A percentile compares a stretch with the other conserved stretches of the same genome.
These are phyloP conservation scores for Tetragnatha versicolor DNA, from an alignment of 1,140 invertebrate species.

Conservation along the genomic window DNA sequence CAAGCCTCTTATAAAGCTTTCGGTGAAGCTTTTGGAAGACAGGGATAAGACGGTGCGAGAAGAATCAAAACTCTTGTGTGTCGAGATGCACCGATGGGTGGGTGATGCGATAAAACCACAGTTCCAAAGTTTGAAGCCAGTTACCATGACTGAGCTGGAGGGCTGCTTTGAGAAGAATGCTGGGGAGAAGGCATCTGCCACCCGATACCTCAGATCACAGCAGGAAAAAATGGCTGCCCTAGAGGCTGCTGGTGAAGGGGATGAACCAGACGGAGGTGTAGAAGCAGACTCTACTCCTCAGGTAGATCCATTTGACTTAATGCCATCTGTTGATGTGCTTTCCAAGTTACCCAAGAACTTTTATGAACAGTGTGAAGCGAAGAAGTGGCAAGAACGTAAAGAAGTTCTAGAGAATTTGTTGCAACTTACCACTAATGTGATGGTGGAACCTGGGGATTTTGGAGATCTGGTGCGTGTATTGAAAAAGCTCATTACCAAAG, in stretches of 20 bases:
- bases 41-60: slow-evolving; percentile 91
- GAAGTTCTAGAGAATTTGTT: slow-evolving; percentile 86
- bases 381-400: slow-evolving; percentile 97
- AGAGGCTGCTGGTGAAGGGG: slow-evolving; percentile 67
- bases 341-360: slow-evolving; percentile 94
- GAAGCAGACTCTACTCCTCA: slow-evolving; percentile 9
- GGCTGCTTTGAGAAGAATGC: slow-evolving; percentile 83
- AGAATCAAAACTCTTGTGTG: slow-evolving; percentile 84
- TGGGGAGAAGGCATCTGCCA: slow-evolving; percentile 74
- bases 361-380: slow-evolving; percentile 87
- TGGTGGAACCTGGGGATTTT: slow-evolving; percentile 90
- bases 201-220: slow-evolving; percentile 86
- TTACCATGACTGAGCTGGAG: slow-evolving; percentile 81
- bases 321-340: slow-evolving; percentile 91
- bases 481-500: slow-evolving; percentile 89
- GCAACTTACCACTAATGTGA: slow-evolving; percentile 77
- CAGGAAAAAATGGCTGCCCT: slow-evolving; percentile 78
- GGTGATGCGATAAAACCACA: slow-evolving; percentile 86
- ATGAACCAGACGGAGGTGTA: slow-evolving; percentile 58
- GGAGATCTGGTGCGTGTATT: slow-evolving; percentile 85
- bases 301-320: slow-evolving; percentile 88
- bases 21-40: slow-evolving; percentile 84
- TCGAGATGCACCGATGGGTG: slow-evolving; percentile 94
- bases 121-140: slow-evolving; percentile 83
- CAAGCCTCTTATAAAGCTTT: slow-evolving; percentile 88